phyloP scores from a whole-genome alignment of 1,140 invertebrate species.

The Macrotrachela quadricornifera region DNA sequence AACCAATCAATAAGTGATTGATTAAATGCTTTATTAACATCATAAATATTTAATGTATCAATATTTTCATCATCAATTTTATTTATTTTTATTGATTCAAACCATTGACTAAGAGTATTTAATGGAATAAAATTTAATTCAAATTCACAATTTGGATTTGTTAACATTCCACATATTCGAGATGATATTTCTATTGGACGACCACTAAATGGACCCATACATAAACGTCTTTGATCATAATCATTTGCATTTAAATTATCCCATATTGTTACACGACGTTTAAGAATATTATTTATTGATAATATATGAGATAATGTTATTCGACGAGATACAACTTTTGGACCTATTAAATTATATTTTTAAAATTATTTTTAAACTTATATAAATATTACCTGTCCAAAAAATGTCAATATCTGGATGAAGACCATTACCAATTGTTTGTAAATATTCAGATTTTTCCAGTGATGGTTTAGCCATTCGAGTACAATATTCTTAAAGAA shows the following conservation, averaged over 20 bases:
- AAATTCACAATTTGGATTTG: slow-evolving; percentile 96
- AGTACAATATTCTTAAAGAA: slow-evolving; percentile 64
- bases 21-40: slow-evolving; percentile 54
- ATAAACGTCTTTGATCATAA: slow-evolving; percentile 87
- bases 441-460: slow-evolving; percentile 72
- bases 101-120: slow-evolving; percentile 80
- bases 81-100: slow-evolving; percentile 45
- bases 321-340: slow-evolving; percentile 70
- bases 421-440: slow-evolving; percentile 78
- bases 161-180: slow-evolving; percentile 69
- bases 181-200: slow-evolving; percentile 63
- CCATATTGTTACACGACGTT: slow-evolving; percentile 83
- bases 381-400: slow-evolving; percentile 57
- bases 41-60: slow-evolving; percentile 54
- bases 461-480: slow-evolving; percentile 51
- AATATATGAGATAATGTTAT: slow-evolving; percentile 69
- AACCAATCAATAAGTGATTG: slow-evolving; percentile 76
- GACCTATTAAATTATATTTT: too few relatives aligned
- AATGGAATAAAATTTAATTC: slow-evolving; percentile 88
- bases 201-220: slow-evolving; percentile 80
- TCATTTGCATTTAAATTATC: slow-evolving; percentile 99
- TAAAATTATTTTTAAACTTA: too few relatives aligned
- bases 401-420: slow-evolving; percentile 77
- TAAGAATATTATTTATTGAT: slow-evolving; percentile 69
- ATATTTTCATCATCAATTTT: slow-evolving; percentile 54